phyloP scores from a whole-genome alignment of 53 echinoderm and acorn worm species.

The Echinarachnius parma region DNA sequence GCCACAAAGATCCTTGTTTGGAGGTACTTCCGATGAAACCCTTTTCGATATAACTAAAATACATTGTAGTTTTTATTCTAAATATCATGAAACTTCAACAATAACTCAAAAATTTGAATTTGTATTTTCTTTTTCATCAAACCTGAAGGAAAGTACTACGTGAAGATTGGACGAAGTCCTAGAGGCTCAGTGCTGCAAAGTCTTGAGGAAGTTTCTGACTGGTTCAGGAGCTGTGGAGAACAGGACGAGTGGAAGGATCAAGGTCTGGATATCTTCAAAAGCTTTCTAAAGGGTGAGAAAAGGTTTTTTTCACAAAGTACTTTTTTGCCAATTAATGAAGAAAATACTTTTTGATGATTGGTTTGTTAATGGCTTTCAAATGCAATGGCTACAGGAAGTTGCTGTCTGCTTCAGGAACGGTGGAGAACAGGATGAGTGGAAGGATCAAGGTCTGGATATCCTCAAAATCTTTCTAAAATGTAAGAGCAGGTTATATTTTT shows the following conservation, averaged over 20 bases:
- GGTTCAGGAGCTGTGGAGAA: conserved; percentile 2
- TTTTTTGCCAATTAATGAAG: background rate
- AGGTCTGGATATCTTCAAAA: background rate
- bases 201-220: conserved; percentile 1
- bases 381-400: too few relatives aligned
- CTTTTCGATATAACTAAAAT: too few relatives aligned
- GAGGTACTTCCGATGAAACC: too few relatives aligned
- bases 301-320: background rate
- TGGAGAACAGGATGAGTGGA: too few relatives aligned
- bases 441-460: too few relatives aligned
- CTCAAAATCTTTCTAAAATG: too few relatives aligned
- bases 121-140: background rate
- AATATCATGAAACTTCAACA: too few relatives aligned
- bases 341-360: background rate
- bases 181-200: background rate
- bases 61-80: too few relatives aligned
- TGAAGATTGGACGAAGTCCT: conserved; percentile 22
- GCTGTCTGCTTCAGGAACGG: too few relatives aligned
- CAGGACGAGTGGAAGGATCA: background rate
- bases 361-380: background rate
- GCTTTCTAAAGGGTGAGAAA: background rate
- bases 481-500: too few relatives aligned
- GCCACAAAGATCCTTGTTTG: too few relatives aligned
- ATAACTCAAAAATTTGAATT: too few relatives aligned
- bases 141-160: conserved; percentile 14